A percentile compares a stretch with the other conserved stretches of the same genome.
These are phyloP conservation scores for Hypselothyrea guttata DNA, from an alignment of 2,888 invertebrate species.

Conservation along the genomic window DNA sequence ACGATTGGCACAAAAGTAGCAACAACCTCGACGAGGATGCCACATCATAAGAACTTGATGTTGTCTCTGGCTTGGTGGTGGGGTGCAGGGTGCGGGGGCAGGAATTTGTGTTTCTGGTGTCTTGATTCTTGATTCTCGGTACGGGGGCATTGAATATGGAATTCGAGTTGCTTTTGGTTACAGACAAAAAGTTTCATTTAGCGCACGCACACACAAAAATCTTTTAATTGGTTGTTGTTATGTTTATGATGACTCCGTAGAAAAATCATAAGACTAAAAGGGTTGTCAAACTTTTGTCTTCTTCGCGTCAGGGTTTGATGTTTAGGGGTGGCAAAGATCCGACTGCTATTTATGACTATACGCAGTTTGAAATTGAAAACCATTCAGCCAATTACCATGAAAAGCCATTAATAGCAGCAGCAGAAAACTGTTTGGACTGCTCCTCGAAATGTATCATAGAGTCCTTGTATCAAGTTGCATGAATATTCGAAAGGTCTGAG, in stretches of 20 bases:
- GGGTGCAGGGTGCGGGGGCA: not conserved
- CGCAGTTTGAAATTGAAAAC: conserved; percentile 37
- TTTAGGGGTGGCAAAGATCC: not conserved
- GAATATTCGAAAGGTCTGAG: not conserved
- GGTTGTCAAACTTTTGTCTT: conserved; percentile 60
- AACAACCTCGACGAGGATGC: conserved; percentile 19
- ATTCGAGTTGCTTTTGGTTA: conserved; percentile 68
- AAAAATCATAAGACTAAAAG: conserved; percentile 42
- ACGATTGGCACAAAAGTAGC: conserved; percentile 76
- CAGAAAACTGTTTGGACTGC: too few relatives aligned
- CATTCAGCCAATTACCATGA: conserved; percentile 56
- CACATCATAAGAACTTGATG: conserved; percentile 23
- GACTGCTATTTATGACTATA: not conserved
- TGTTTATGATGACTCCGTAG: conserved; percentile 50
- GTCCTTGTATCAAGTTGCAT: too few relatives aligned
- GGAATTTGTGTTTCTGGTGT: conserved; percentile 2
- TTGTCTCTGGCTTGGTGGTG: not conserved
- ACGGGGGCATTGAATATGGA: conserved; percentile 37
- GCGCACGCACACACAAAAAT: conserved; percentile 43
- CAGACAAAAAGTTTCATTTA: conserved; percentile 56
- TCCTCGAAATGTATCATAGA: too few relatives aligned
- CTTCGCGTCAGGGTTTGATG: conserved; percentile 5
- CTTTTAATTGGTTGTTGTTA: conserved; percentile 74
- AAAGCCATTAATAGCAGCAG: conserved; percentile 15
- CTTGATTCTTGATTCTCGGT: not conserved